These are phyloP conservation scores for Okapia johnstoni DNA, from an alignment of 2,113 vertebrate species.

Conservation along the genomic window DNA sequence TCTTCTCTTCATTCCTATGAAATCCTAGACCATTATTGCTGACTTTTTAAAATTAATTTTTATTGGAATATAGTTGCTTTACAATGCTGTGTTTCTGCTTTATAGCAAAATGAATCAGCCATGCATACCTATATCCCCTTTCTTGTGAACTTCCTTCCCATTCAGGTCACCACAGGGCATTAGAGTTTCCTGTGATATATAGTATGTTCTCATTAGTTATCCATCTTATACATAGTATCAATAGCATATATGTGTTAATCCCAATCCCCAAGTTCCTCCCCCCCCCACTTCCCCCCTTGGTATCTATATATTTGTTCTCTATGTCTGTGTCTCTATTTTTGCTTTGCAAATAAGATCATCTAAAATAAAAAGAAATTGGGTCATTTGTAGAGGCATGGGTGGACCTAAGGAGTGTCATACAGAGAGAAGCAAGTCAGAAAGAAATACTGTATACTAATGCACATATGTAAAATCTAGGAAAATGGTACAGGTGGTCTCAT, in stretches of 20 bases:
- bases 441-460: background rate
- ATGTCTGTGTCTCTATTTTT: background rate
- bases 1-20: background rate
- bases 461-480: background rate
- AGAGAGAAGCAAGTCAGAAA: background rate
- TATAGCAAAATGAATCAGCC: background rate
- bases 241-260: background rate
- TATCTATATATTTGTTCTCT: background rate
- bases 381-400: background rate
- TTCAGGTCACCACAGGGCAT: background rate
- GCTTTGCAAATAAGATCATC: background rate
- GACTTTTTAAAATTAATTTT: background rate
- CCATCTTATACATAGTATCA: background rate
- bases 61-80: background rate
- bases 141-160: background rate
- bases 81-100: background rate
- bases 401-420: background rate
- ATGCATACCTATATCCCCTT: background rate
- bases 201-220: background rate
- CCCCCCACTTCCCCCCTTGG: background rate
- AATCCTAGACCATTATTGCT: background rate
- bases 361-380: background rate
- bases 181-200: background rate
- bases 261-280: background rate
- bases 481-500: background rate